phyloP scores from a whole-genome alignment of 92 coral and sea anemone genomes.

The Diadumene lineata region DNA sequence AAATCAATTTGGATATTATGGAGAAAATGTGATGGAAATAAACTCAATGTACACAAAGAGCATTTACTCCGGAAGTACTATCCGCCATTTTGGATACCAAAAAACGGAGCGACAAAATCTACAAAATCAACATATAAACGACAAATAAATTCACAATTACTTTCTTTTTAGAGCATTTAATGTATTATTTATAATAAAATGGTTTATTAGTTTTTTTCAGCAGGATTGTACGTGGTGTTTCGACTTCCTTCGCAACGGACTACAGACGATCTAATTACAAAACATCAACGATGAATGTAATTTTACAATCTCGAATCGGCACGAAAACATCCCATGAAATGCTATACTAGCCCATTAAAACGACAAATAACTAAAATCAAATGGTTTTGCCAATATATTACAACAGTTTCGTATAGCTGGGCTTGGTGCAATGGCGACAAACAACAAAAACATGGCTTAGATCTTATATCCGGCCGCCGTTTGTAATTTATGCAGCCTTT shows the following conservation, averaged over 20 bases:
- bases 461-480: constrained; percentile 34
- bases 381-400: background rate
- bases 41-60: constrained; percentile 29
- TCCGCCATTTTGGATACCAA: constrained; percentile 76
- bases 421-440: background rate
- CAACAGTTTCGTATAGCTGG: constrained; percentile 1
- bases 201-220: background rate
- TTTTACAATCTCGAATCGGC: background rate
- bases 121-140: background rate
- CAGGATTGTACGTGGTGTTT: background rate
- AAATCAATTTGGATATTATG: background rate
- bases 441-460: constrained; percentile 22
- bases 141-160: background rate
- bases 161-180: background rate
- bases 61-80: constrained; percentile 59
- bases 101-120: constrained; percentile 41
- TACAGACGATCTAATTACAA: constrained; percentile 31
- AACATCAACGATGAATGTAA: constrained; percentile 9
- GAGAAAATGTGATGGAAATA: constrained; percentile 2
- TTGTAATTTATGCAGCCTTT: constrained; percentile 42
- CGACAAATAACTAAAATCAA: background rate
- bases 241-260: constrained; percentile 43
- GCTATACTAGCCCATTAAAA: background rate
- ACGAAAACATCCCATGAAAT: background rate
- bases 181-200: background rate